phyloP scores from a whole-genome alignment of 2,113 vertebrate species.

The Etia nguti region DNA sequence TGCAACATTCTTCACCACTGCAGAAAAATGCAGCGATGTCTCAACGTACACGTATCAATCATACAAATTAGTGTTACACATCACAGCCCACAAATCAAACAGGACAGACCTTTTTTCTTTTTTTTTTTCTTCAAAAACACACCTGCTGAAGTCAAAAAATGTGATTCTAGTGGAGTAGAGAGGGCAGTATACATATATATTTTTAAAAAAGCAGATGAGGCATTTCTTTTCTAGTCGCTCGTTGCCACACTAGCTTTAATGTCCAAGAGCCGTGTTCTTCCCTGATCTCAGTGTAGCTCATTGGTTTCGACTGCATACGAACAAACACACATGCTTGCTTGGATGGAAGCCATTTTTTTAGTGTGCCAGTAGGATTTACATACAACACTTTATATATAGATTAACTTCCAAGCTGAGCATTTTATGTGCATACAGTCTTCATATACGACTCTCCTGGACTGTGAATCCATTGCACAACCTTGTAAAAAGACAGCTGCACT shows the following conservation, averaged over 20 bases:
- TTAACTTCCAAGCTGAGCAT: neutral
- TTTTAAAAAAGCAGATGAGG: constrained; percentile 37
- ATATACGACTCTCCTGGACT: constrained; percentile 23
- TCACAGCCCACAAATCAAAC: constrained; percentile 13
- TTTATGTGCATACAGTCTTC: constrained; percentile 31
- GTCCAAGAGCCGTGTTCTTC: constrained; percentile 39
- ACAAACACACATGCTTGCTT: neutral
- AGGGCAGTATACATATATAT: neutral
- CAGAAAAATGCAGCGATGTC: constrained; percentile 33
- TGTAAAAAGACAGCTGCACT: constrained; percentile 43
- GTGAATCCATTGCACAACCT: constrained; percentile 42
- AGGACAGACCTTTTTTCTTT: neutral
- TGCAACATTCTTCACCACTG: constrained; percentile 1
- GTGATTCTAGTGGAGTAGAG: constrained; percentile 13
- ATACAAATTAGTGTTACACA: constrained; percentile 20
- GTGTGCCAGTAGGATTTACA: constrained; percentile 13
- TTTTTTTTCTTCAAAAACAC: neutral
- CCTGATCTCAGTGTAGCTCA: constrained; percentile 59
- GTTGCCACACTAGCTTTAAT: constrained; percentile 42
- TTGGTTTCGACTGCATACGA: constrained; percentile 24
- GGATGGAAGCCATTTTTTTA: constrained; percentile 11
- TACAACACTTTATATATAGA: constrained; percentile 29
- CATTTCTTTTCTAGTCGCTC: constrained; percentile 22
- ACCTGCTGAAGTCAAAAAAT: constrained; percentile 19
- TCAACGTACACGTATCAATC: constrained; percentile 3